Evolutionary conservation across 2,888 invertebrate genomes (phyloP).

Genomic region (Nowickia ferox): DNA sequence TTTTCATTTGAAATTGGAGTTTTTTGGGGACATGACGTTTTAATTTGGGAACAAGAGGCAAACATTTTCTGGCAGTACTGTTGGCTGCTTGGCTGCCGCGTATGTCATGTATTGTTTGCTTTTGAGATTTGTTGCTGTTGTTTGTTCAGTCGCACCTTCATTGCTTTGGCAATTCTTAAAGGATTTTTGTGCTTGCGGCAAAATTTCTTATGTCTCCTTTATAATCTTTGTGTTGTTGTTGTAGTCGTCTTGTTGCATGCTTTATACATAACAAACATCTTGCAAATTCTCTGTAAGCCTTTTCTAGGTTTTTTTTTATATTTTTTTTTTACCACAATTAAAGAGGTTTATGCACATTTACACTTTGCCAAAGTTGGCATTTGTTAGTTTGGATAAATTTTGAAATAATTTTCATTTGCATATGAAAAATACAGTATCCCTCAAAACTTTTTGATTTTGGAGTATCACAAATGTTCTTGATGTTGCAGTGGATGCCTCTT

Average conservation of each 20-base stretch:
- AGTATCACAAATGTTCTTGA: too few relatives aligned
- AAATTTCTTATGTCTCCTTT: constrained; percentile 22
- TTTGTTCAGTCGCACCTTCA: constrained; percentile 45
- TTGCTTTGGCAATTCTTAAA: constrained; percentile 30
- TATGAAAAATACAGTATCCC: background rate
- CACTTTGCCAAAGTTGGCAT: constrained; percentile 28
- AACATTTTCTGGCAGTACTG: too few relatives aligned
- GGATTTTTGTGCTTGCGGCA: background rate
- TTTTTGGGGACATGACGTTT: too few relatives aligned
- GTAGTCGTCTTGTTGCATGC: constrained; percentile 52
- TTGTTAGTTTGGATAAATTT: background rate
- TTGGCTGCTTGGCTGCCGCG: constrained; percentile 42
- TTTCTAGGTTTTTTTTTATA: constrained; percentile 26
- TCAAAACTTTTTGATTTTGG: too few relatives aligned
- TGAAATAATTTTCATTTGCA: background rate
- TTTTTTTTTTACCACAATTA: constrained; percentile 33
- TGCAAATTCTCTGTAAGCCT: constrained; percentile 1
- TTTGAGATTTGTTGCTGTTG: constrained; percentile 58
- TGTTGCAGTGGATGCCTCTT: too few relatives aligned
- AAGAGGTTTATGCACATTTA: constrained; percentile 36
- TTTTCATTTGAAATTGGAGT: too few relatives aligned
- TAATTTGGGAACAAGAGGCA: too few relatives aligned
- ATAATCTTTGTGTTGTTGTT: constrained; percentile 45
- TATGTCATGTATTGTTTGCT: constrained; percentile 70
- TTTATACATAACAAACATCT: background rate